phyloP scores from a whole-genome alignment of 2,888 invertebrate species.

The Cryptus armator region DNA sequence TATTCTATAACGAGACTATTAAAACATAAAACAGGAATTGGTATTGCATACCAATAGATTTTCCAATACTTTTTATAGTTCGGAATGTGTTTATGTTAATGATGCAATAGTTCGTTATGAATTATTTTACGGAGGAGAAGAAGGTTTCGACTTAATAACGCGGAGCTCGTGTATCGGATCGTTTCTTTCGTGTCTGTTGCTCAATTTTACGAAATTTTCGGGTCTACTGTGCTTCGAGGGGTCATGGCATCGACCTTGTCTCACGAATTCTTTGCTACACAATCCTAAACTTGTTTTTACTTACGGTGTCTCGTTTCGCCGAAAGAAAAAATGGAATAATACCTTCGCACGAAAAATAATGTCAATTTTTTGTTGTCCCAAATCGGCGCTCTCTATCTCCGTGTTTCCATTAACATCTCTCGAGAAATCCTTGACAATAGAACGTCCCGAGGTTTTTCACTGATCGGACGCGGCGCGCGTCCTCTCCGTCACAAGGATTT shows the following conservation, averaged over 20 bases:
- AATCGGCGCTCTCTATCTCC: not conserved
- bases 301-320: not conserved
- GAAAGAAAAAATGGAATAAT: not conserved
- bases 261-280: not conserved
- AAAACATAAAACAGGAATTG: too few species aligned
- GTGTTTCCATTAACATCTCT: not conserved
- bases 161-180: not conserved
- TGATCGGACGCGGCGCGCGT: constrained; percentile 25
- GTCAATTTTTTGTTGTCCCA: not conserved
- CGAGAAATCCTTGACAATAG: constrained; percentile 49
- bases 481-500: constrained; percentile 16
- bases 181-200: not conserved
- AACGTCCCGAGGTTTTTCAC: constrained; percentile 48
- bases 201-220: not conserved
- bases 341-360: not conserved
- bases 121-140: too few species aligned
- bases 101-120: too few species aligned
- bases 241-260: not conserved
- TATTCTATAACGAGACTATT: too few species aligned
- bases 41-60: too few species aligned
- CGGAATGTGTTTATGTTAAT: too few species aligned
- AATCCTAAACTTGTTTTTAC: not conserved
- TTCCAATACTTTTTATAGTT: too few species aligned
- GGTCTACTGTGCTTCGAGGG: not conserved
- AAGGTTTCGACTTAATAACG: not conserved